Conservation (phyloP, 1,140 invertebrate genomes). For the Trichonephila clavata region DNA sequence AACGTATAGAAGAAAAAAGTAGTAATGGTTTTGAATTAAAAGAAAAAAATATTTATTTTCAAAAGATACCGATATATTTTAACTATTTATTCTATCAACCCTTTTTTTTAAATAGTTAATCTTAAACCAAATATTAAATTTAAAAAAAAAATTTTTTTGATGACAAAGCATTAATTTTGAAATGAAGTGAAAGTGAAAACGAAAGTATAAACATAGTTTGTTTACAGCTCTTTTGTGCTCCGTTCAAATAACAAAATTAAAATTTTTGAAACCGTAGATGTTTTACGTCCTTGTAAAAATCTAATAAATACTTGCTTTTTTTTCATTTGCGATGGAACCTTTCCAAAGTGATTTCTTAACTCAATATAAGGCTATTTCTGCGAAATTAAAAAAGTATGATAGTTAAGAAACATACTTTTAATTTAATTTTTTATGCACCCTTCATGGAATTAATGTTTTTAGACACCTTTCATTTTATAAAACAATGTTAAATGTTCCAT, state of each 20-base stretch:
- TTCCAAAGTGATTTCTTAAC: slow-evolving; percentile 60
- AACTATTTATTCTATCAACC: too few relatives aligned
- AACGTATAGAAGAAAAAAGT: background rate
- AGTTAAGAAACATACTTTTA: too few relatives aligned
- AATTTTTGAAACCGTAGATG: background rate
- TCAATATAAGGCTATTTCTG: slow-evolving; percentile 62
- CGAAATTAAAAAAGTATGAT: slow-evolving; percentile 68
- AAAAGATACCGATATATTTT: background rate
- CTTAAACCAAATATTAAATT: background rate
- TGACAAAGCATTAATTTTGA: background rate
- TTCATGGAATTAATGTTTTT: too few relatives aligned
- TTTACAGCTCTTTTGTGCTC: background rate
- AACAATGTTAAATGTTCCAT: too few relatives aligned
- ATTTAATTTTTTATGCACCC: too few relatives aligned
- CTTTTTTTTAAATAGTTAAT: background rate
- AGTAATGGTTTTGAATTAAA: background rate
- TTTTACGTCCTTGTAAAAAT: background rate
- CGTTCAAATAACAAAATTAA: background rate
- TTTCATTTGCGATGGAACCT: background rate
- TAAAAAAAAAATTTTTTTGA: background rate
- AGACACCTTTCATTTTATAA: too few relatives aligned
- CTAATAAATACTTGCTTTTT: background rate
- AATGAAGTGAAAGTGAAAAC: slow-evolving; percentile 15
- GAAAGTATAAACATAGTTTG: background rate
- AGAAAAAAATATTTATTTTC: background rate